These are phyloP conservation scores for Pterocles orientalis DNA, from an alignment of 2,113 vertebrate species.

Conservation along the genomic window DNA sequence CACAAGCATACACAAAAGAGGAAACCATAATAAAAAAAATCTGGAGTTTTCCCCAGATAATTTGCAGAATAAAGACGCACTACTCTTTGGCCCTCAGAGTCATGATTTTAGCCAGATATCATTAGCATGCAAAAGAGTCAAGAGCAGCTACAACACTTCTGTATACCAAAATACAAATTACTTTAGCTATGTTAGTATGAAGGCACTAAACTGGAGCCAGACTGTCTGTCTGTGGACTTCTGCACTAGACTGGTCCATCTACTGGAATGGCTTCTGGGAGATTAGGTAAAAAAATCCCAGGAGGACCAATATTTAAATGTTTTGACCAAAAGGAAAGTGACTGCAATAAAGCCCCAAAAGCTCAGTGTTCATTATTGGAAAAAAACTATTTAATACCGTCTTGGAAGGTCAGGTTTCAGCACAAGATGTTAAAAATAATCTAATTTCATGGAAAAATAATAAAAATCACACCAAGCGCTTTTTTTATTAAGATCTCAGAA, in stretches of 20 bases:
- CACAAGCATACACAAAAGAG: not conserved
- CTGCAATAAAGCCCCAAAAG: not conserved
- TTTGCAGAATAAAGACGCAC: constrained; percentile 11
- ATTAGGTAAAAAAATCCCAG: constrained; percentile 67
- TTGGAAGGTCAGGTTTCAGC: not conserved
- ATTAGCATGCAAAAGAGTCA: constrained; percentile 30
- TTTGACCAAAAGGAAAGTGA: constrained; percentile 23
- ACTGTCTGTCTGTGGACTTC: constrained; percentile 75
- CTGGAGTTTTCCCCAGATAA: constrained; percentile 18
- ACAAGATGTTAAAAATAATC: not conserved
- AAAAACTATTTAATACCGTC: not conserved
- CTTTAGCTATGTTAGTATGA: constrained; percentile 47
- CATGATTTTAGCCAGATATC: constrained; percentile 60
- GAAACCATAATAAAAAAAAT: not conserved
- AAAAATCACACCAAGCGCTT: not conserved
- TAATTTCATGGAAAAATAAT: not conserved
- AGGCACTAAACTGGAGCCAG: constrained; percentile 77
- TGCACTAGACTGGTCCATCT: constrained; percentile 64
- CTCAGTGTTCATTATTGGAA: not conserved
- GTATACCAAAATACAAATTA: constrained; percentile 69
- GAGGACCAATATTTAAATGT: constrained; percentile 60
- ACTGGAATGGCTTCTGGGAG: constrained; percentile 62
- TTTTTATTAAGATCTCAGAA: not conserved
- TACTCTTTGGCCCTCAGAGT: not conserved
- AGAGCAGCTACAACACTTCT: constrained; percentile 48